Conservation (phyloP, 2,797 vertebrate species). For the Fistularia commersonii region DNA sequence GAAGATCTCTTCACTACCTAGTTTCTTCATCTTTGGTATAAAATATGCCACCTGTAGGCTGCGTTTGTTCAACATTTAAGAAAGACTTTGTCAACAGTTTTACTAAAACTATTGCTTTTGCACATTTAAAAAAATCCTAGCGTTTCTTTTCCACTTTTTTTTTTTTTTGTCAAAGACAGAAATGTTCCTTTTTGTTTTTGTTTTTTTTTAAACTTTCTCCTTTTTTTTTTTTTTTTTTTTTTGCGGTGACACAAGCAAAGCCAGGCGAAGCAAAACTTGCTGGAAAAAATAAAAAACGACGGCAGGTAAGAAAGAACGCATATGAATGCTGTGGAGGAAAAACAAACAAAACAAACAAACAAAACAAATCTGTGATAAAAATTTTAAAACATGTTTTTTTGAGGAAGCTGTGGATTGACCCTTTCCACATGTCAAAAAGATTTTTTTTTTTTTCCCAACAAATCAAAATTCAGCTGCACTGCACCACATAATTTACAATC, state of each 20-base stretch:
- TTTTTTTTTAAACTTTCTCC: too few relatives aligned
- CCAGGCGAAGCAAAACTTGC: conserved; percentile 21
- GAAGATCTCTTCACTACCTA: conserved; percentile 83
- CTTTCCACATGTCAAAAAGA: conserved; percentile 47
- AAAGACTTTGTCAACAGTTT: conserved; percentile 98
- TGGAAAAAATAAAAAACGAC: too few relatives aligned
- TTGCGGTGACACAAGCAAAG: conserved; percentile 94
- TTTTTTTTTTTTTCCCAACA: conserved; percentile 22
- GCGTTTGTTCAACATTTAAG: conserved; percentile 93
- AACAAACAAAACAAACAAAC: conserved; percentile 79
- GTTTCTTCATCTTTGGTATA: conserved; percentile 99
- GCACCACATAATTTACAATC: conserved; percentile 87
- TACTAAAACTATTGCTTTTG: conserved; percentile 97
- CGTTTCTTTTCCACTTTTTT: conserved; percentile 23
- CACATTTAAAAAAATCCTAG: conserved; percentile 80
- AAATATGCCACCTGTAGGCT: conserved; percentile 95
- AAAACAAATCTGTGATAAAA: conserved; percentile 73
- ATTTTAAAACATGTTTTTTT: conserved; percentile 77
- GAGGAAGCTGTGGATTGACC: conserved; percentile 46
- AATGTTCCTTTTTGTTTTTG: conserved; percentile 45
- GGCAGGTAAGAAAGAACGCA: too few relatives aligned
- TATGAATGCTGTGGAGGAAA: conserved; percentile 71
- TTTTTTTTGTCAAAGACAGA: conserved; percentile 47
- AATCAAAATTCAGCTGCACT: conserved; percentile 76
- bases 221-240: conserved; percentile 72